Percentiles rank a stretch among this genome's conserved stretches.
These are phyloP conservation scores for Edolisoma coerulescens DNA, from an alignment of 2,113 vertebrate genomes.

Conservation along the genomic window DNA sequence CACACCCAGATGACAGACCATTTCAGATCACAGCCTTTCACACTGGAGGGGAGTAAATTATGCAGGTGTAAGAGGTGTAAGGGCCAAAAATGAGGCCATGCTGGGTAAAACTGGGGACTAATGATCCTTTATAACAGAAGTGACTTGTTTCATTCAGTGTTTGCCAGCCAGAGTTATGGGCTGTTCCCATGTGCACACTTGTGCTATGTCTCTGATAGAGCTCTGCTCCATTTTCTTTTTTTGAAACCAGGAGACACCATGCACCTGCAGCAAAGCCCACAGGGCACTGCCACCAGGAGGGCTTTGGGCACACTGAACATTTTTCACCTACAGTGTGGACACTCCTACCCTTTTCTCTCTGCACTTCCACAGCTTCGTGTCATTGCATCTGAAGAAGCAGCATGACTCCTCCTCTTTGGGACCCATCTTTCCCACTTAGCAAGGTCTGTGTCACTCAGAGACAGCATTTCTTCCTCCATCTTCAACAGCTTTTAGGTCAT, in stretches of 20 bases:
- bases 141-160: fast-evolving
- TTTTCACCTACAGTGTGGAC: fast-evolving
- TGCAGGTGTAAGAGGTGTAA: background rate
- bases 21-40: background rate
- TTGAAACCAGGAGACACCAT: background rate
- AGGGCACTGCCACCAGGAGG: background rate
- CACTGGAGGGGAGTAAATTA: background rate
- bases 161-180: background rate
- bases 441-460: background rate
- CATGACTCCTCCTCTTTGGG: background rate
- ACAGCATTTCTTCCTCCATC: background rate
- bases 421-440: background rate
- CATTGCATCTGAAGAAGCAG: background rate
- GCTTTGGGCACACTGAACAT: background rate
- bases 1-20: background rate
- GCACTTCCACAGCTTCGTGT: fast-evolving
- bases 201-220: background rate
- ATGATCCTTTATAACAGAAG: background rate
- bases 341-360: background rate
- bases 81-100: background rate
- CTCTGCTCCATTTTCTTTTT: background rate
- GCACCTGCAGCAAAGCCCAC: background rate
- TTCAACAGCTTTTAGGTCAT: background rate
- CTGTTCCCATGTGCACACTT: fast-evolving
- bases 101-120: background rate